Evolutionary conservation across 2,888 invertebrate species (phyloP), one percentile per base, ranked within the genome.

Genomic region (Cabera pusaria): DNA sequence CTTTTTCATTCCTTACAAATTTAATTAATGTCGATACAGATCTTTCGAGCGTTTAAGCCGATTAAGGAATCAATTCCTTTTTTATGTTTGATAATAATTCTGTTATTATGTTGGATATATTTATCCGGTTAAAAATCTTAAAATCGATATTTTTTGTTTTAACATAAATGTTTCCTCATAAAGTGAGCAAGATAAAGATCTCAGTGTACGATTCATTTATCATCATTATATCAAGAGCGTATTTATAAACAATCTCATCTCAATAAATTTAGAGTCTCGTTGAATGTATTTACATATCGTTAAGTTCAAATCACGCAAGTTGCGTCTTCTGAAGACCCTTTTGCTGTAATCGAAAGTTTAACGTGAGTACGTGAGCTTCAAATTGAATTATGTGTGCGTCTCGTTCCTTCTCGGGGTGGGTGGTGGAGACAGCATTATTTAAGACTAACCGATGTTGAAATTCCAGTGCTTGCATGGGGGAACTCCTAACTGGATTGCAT

Each of bases 21-120:
- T 86, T 82, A 86, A 87, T 87, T 83, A 86, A 78, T 78, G 66
- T 67, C 57, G 81, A 82, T 82, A 76, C 64, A 59, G 58, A 76
- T 82, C 72, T 72, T 52, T 54, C 32, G 52, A 53, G 50, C 46
- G 50, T 47, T 37, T 53, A 35, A 41, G 45, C 38, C 42, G 29
- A 31, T 42, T 36, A 48, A 24, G 14, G n/a, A 31, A 37, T 33
- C 25, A 9, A 40, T 20, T 38, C 39, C 48, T 53, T 53, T 49
- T 34, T n/a, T 46, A 5, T 23, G 17, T 36, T 28, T 25, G 37
- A 44, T 41, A 26, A 44, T 39, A 44, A 31, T 44, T 37, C 36
- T 17, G 23, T 48, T 21, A 49, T 44, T 36, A 22, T 22, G 42
- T 43, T 36, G 18, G 42, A 35, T 29, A 39, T 28, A 21, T 26